Evolutionary conservation across 2,888 invertebrate species (phyloP), one percentile per base, ranked within the genome.

Genomic region (Epistrophe grossulariae): DNA sequence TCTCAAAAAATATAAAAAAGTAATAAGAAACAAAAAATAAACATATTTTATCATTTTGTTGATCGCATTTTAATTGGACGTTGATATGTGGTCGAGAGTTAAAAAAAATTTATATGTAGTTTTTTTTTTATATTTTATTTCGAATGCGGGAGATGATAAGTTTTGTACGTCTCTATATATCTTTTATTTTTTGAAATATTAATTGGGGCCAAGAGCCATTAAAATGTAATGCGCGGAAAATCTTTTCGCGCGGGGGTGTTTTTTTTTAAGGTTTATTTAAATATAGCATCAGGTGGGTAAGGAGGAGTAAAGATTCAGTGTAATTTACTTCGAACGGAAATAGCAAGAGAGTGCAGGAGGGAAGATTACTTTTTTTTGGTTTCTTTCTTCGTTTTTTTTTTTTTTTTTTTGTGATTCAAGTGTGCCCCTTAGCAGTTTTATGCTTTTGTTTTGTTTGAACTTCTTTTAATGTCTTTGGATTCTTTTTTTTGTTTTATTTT

Each of bases 51-150:
- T 87, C 66, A 79, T 83, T 83, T 82, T 72, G 79, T 87, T 87
- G 87, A 87, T 87, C 87, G 87, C 79, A 83, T 87, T 87, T 87
- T 87, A 87, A 87, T 87, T 87, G 87, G 87, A 83, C 79, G 71
- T 83, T 83, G 83, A 87, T 87, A 83, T 87, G 83, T 84, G 87
- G 83, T 55, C 68, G 50, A 68, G 73, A 76, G 72, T 28, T 81
- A 35, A 50, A 74, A 50, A 74, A 79, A 55, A 80, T 11, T 48
- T 31, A 31, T 48, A 35, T 43, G 24, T 64, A 43, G n/a, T 40
- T 19, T 38, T 38, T 60, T 35, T 28, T 52, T 15, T 52, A 19
- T 15, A 8, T 70, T 40, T 28, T 38, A 66, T 84, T 72, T 72
- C 76, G 71, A 71, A 43, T 70, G 70, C 38, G 10, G 17, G 48